Percentiles rank a stretch among this genome's conserved stretches.
phyloP scores from a whole-genome alignment of 2,797 vertebrate genomes.

The Perodicticus potto region DNA sequence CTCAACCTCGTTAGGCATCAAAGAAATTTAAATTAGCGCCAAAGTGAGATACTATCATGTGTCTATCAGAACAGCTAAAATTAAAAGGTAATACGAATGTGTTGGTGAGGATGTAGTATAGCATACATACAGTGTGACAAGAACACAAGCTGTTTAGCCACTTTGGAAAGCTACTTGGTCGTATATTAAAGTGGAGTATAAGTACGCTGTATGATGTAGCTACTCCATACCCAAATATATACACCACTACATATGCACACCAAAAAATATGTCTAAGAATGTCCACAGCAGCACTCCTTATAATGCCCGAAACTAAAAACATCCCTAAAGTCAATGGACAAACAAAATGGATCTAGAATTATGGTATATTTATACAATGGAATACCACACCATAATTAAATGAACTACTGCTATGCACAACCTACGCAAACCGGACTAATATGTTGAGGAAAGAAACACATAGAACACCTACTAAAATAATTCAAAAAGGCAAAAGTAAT shows the following conservation, averaged over 20 bases:
- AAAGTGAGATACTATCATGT: neutral
- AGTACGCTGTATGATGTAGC: neutral
- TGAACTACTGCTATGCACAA: neutral
- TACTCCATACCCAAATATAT: neutral
- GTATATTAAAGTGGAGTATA: conserved; percentile 24
- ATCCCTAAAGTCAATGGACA: neutral
- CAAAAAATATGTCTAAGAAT: neutral
- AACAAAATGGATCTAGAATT: conserved; percentile 27
- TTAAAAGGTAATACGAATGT: neutral
- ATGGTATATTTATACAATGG: neutral
- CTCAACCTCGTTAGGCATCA: conserved; percentile 7
- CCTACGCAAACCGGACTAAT: neutral
- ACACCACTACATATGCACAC: neutral
- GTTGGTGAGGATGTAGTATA: neutral
- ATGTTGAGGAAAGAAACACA: neutral
- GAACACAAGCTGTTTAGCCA: neutral
- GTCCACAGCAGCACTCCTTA: neutral
- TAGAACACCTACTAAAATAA: neutral
- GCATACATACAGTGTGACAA: neutral
- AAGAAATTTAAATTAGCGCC: conserved; percentile 8
- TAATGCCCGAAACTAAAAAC: neutral
- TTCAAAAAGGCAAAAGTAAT: neutral
- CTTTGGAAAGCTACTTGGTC: neutral
- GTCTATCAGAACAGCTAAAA: neutral
- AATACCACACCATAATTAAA: neutral